Conservation (phyloP, 2,113 vertebrate genomes). For the Ramphastos sulfuratus region DNA sequence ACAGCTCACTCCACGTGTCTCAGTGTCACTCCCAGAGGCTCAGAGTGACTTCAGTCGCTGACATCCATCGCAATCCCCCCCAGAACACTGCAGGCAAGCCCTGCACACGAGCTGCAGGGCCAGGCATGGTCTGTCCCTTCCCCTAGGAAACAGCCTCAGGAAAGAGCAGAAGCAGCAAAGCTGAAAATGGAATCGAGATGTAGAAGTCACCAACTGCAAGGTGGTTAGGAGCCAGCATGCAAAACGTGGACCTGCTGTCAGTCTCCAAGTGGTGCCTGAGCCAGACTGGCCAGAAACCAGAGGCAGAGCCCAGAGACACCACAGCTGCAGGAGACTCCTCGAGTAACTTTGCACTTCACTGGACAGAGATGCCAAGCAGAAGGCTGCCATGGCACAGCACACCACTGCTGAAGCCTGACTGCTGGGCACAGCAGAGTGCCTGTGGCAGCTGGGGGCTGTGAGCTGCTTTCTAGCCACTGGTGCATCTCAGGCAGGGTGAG, state of each 20-base stretch:
- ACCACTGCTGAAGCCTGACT: neutral
- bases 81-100: neutral
- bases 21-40: neutral
- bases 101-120: neutral
- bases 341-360: neutral
- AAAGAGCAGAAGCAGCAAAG: neutral
- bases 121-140: neutral
- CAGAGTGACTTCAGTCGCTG: neutral
- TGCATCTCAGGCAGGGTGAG: neutral
- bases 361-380: neutral
- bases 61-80: neutral
- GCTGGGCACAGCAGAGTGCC: fast-evolving
- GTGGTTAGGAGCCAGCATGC: neutral
- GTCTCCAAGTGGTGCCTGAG: neutral
- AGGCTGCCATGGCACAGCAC: neutral
- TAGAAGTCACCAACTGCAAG: neutral
- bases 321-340: neutral
- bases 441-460: neutral
- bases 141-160: neutral
- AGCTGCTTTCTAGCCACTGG: neutral
- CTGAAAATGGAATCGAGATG: neutral
- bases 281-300: neutral
- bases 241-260: neutral
- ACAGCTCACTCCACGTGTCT: neutral
- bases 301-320: neutral